Percentiles rank a stretch among this genome's conserved stretches.
phyloP scores from a whole-genome alignment of 2,113 vertebrate genomes.

The Hemibagrus wyckioides region DNA sequence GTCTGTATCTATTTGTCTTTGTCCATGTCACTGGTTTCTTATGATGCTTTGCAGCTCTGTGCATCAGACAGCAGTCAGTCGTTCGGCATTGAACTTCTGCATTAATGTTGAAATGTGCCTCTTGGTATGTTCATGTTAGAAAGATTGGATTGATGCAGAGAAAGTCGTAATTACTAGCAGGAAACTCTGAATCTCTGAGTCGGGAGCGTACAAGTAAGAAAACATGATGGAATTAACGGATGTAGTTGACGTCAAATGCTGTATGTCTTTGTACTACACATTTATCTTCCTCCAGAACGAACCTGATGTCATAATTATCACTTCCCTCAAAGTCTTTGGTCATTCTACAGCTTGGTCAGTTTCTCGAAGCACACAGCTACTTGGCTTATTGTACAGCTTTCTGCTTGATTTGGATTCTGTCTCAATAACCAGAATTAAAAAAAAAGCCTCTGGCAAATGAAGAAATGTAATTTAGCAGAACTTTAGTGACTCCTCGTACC shows the following conservation, averaged over 20 bases:
- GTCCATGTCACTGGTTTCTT: not conserved
- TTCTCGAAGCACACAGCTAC: not conserved
- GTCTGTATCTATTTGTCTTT: not conserved
- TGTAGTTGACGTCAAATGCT: no score
- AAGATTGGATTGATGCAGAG: no score
- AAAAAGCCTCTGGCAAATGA: not conserved
- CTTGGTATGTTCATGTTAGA: not conserved
- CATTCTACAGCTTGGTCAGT: not conserved
- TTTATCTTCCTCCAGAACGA: no score
- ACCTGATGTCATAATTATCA: no score
- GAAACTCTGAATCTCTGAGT: no score
- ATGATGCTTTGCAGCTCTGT: not conserved
- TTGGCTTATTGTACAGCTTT: not conserved
- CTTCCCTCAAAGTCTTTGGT: not conserved
- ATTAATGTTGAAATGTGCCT: not conserved
- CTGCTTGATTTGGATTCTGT: not conserved
- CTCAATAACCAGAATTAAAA: not conserved
- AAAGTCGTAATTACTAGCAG: no score
- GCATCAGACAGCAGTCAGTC: not conserved
- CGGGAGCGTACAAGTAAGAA: no score
- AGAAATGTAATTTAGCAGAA: not conserved
- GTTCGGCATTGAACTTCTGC: not conserved
- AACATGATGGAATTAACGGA: no score
- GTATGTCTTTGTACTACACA: no score
- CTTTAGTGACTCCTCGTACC: not conserved